Base-by-base conservation (phyloP, 2,113 vertebrate species). In the Acrocephalus kingi region DNA sequence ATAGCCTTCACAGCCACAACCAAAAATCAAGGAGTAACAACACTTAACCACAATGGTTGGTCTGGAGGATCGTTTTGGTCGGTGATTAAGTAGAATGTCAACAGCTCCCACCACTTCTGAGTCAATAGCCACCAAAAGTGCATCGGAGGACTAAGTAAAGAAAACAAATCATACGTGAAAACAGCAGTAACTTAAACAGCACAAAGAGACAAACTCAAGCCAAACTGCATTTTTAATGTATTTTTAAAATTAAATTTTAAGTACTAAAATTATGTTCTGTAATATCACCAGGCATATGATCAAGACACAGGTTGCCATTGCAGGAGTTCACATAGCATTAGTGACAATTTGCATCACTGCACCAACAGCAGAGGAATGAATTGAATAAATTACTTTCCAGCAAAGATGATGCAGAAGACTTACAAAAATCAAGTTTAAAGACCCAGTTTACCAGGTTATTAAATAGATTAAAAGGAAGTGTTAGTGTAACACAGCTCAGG, bases 21-120 rank as follows among this genome's bases (percentile, higher is more conserved):
- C 43, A 63, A 91, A 94, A 89, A 24, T 8, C 35, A 71, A 69
- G 75, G 91, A 87, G 84, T 84, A 96, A 94, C 68, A 96, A 81
- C 92, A 98, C 99, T 98, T 88, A 87, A 99, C 99, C 96, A 99
- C 99, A 88, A 99, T 99, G 55, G 99, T 99, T 93, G 99, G 99
- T 96, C 99, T 99, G 94, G 99, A 99, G 61, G 99, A 98, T 95
- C 99, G 97, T 97, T 99, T 99, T 48, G 99, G 99, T 83, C 98
- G 98, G 97, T 99, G 99, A 97, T 99, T 99, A 92, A 99, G 98
- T 33, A 99, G 98, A 97, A 99, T 99, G 97, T 99, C 99, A 93
- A 99, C 99, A 75, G 99, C 99, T 98, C 99, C 99, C 77, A 99
- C 99, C 96, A 99, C 99, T 97, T 99, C 99, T 3, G 99, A 99